These are phyloP conservation scores for Brachystomella parvula DNA, from an alignment of 1,140 invertebrate species.

Conservation along the genomic window DNA sequence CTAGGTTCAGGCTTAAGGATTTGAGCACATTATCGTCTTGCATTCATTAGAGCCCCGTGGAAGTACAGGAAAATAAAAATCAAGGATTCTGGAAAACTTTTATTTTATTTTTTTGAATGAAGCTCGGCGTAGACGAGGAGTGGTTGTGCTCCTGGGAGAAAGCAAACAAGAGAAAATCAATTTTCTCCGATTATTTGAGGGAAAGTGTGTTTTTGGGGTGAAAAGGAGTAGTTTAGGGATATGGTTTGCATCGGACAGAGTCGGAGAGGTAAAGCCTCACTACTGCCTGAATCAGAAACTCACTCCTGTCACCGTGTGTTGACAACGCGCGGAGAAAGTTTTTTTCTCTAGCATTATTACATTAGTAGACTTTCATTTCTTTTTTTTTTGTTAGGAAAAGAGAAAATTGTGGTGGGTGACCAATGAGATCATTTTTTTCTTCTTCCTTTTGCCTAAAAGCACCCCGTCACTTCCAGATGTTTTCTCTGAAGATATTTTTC, in stretches of 20 bases:
- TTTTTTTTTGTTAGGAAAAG: background rate
- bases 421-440: slow-evolving; percentile 33
- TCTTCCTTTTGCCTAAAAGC: slow-evolving; percentile 30
- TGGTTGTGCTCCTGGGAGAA: background rate
- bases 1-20: too few species aligned
- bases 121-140: too few species aligned
- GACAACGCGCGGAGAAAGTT: slow-evolving; percentile 2
- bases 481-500: slow-evolving; percentile 34
- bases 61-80: too few species aligned
- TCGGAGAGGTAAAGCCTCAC: background rate
- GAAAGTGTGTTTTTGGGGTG: slow-evolving; percentile 11
- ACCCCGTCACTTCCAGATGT: slow-evolving; percentile 37
- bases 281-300: background rate
- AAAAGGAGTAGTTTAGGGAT: slow-evolving; percentile 8
- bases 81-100: too few species aligned
- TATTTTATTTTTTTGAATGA: too few species aligned
- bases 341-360: slow-evolving; percentile 2
- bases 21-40: too few species aligned
- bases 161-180: slow-evolving; percentile 15
- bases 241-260: slow-evolving; percentile 1
- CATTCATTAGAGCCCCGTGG: too few species aligned
- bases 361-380: background rate
- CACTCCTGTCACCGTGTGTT: background rate
- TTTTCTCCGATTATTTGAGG: slow-evolving; percentile 11
- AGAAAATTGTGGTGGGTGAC: slow-evolving; percentile 35